Conservation (phyloP, 2,113 vertebrate genomes). For the Hippoglossus stenolepis region DNA sequence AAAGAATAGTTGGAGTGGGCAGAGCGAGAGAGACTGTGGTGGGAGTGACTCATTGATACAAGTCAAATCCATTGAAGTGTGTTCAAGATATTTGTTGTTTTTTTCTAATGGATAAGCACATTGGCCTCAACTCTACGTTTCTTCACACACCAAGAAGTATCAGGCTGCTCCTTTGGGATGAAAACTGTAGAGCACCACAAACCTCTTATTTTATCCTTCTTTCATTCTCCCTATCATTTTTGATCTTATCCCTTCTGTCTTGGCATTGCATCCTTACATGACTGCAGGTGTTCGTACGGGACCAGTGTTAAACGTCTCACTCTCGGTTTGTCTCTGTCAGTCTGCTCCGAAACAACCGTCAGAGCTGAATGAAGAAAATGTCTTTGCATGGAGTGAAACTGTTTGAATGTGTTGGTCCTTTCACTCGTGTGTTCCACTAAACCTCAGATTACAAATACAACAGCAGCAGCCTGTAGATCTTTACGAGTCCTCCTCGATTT, state of each 20-base stretch:
- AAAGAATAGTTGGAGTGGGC: conserved; percentile 23
- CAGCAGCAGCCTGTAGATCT: conserved; percentile 29
- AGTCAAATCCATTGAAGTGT: conserved; percentile 35
- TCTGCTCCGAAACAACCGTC: conserved; percentile 38
- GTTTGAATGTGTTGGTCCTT: conserved; percentile 14
- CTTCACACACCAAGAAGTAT: conserved; percentile 40
- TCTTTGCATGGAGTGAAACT: conserved; percentile 12
- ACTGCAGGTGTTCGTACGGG: conserved; percentile 48
- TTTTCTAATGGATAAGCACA: conserved; percentile 71
- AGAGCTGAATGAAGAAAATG: conserved; percentile 79
- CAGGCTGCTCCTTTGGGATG: conserved; percentile 43
- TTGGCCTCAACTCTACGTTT: conserved; percentile 36
- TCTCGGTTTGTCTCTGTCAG: conserved; percentile 32
- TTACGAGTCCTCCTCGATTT: background rate
- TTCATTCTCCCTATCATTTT: conserved; percentile 26
- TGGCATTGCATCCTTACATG: conserved; percentile 22
- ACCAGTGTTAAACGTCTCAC: conserved; percentile 62
- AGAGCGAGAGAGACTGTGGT: conserved; percentile 39
- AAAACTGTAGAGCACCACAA: conserved; percentile 44
- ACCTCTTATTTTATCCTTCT: conserved; percentile 28
- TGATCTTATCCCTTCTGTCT: conserved; percentile 26
- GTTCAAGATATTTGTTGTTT: conserved; percentile 30
- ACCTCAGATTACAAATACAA: conserved; percentile 9
- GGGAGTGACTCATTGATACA: conserved; percentile 19
- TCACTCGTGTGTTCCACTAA: background rate